phyloP scores from a whole-genome alignment of 2,888 invertebrate species.

The Druceiella hillmani region DNA sequence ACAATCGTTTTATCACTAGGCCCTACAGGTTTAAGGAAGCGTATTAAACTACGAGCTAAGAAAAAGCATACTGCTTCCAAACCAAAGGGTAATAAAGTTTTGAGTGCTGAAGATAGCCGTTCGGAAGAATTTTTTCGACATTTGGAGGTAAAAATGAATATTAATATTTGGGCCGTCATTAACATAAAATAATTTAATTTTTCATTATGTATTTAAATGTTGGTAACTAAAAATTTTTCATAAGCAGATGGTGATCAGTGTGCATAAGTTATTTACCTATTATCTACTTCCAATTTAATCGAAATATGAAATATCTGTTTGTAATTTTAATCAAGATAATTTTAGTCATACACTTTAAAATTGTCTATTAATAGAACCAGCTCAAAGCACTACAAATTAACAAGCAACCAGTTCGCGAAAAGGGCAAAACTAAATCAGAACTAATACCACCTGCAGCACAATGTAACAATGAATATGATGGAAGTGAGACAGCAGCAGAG shows the following conservation, averaged over 20 bases:
- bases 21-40: slow-evolving; percentile 33
- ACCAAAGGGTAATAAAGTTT: no score
- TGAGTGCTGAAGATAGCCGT: no score
- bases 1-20: slow-evolving; percentile 38
- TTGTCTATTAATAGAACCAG: slow-evolving; percentile 35
- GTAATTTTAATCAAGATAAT: not conserved
- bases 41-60: slow-evolving; percentile 36
- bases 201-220: no score
- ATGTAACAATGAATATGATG: slow-evolving; percentile 34
- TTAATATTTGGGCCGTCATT: no score
- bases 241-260: no score
- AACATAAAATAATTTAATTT: no score
- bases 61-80: no score
- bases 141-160: slow-evolving; percentile 43
- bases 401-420: slow-evolving; percentile 32
- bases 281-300: no score
- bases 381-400: slow-evolving; percentile 40
- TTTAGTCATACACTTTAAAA: not conserved
- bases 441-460: slow-evolving; percentile 37
- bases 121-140: slow-evolving; percentile 41
- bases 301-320: not conserved
- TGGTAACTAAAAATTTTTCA: no score
- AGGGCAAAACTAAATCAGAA: slow-evolving; percentile 30
- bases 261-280: no score
- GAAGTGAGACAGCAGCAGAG: slow-evolving; percentile 28